These are phyloP conservation scores for Piliocolobus tephrosceles DNA, from an alignment of 2,113 vertebrate species.

Conservation along the genomic window DNA sequence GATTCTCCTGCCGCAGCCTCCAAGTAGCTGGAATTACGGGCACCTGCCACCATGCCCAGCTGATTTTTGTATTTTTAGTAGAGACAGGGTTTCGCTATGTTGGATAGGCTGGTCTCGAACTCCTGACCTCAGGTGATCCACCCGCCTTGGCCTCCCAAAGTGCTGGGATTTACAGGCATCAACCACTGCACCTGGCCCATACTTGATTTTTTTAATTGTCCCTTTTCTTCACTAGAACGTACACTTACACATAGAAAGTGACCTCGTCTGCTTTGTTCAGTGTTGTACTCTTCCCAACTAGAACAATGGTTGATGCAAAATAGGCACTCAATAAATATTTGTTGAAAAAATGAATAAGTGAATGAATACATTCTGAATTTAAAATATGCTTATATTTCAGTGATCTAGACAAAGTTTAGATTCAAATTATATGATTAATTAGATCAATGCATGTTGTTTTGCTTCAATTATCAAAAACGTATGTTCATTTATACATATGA, in stretches of 20 bases:
- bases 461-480: neutral
- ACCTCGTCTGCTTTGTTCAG: neutral
- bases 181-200: neutral
- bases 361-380: neutral
- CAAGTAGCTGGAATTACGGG: too few relatives aligned
- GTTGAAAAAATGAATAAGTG: neutral
- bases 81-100: too few relatives aligned
- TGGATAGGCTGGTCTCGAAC: too few relatives aligned
- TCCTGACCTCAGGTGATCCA: too few relatives aligned
- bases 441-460: neutral
- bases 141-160: too few relatives aligned
- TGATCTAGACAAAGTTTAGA: neutral
- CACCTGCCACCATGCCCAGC: too few relatives aligned
- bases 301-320: neutral
- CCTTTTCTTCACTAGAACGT: neutral
- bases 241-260: neutral
- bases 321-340: neutral
- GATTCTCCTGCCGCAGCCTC: too few relatives aligned
- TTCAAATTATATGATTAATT: slow-evolving; percentile 22
- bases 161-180: too few relatives aligned
- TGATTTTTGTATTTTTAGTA: too few relatives aligned
- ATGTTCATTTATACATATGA: neutral
- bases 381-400: slow-evolving; percentile 12
- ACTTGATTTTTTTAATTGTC: neutral
- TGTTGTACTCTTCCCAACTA: neutral